phyloP scores from a whole-genome alignment of 2,888 invertebrate species.

The Augochlorella aurata region DNA sequence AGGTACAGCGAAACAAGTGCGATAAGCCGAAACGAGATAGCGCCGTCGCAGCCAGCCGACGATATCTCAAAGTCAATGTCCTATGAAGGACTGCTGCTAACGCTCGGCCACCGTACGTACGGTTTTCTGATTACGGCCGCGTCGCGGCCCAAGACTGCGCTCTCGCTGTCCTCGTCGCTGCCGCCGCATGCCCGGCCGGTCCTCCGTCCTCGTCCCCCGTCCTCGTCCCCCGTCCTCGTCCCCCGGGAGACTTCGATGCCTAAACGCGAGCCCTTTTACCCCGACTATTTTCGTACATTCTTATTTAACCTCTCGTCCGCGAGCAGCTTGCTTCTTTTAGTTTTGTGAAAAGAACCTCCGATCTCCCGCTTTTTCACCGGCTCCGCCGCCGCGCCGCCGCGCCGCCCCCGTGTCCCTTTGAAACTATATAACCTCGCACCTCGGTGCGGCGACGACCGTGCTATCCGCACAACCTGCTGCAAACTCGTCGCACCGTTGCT shows the following conservation, averaged over 20 bases:
- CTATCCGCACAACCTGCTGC: too few relatives aligned
- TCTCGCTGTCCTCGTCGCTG: slow-evolving; percentile 17
- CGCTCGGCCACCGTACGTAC: slow-evolving; percentile 53
- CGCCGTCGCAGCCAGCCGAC: slow-evolving; percentile 73
- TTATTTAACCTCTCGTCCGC: background rate
- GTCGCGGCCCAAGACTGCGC: slow-evolving; percentile 14
- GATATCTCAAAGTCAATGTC: slow-evolving; percentile 82
- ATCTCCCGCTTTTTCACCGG: too few relatives aligned
- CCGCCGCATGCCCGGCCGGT: too few relatives aligned
- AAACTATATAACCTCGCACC: too few relatives aligned
- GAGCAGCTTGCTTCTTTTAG: background rate
- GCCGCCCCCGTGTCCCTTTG: too few relatives aligned
- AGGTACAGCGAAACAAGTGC: slow-evolving; percentile 76
- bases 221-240: background rate
- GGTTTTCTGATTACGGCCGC: slow-evolving; percentile 63
- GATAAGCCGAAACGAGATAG: slow-evolving; percentile 80
- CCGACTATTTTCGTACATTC: background rate
- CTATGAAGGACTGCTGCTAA: slow-evolving; percentile 79
- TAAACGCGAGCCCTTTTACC: background rate
- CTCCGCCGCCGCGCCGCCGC: too few relatives aligned
- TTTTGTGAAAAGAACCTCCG: background rate
- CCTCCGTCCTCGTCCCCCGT: too few relatives aligned
- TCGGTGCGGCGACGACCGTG: too few relatives aligned
- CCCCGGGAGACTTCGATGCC: slow-evolving; percentile 27
- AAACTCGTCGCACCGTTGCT: too few relatives aligned